Evolutionary conservation across 2,888 invertebrate genomes (phyloP), one percentile per base, ranked within the genome.

Genomic region (Cheilosia soror): DNA sequence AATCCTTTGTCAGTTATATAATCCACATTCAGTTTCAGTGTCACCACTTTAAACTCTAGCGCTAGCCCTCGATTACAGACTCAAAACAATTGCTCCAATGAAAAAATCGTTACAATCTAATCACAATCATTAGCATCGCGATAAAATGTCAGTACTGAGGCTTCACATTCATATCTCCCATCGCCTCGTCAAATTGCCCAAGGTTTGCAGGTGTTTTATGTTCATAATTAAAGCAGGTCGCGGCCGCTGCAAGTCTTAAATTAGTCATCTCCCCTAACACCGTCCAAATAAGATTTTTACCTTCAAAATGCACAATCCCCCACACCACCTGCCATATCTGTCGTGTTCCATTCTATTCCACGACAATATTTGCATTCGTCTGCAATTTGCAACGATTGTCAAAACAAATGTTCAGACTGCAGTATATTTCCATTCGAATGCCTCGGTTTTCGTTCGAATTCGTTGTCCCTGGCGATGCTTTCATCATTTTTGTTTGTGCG

Each of bases 401-500:
- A 60, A 60, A 60, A 60, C 42, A 47, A n/a, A 60, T 42, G n/a
- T 60, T 60, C 4, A 37, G 37, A 37, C 37, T 42, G 27, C 40
- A 60, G 25, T 27, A 29, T n/a, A n/a, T 58, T 58, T 63, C 31
- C 47, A 63, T 47, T 47, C 33, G 9, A 9, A 33, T 33, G 33
- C 15, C 55, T 15, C 33, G 15, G 31, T 15, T 33, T 31, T 55
- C 27, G 27, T n/a, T 9, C 15, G 33, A 33, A 55, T 55, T 55
- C 55, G n/a, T 33, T 33, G 33, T 33, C 55, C 58, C 58, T 58
- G 58, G n/a, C 25, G 47, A 63, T 29, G 37, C 13, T 25, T 42
- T 60, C 15, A 49, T 37, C 33, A 49, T 65, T 65, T 51, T 65
- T 51, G 63, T 63, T 49, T 49, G 49, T 49, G 25, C 49, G 49